Percentiles rank a stretch among this genome's conserved stretches.
phyloP scores from a whole-genome alignment of 2,797 vertebrate genomes.

The Apogon hyalosoma region DNA sequence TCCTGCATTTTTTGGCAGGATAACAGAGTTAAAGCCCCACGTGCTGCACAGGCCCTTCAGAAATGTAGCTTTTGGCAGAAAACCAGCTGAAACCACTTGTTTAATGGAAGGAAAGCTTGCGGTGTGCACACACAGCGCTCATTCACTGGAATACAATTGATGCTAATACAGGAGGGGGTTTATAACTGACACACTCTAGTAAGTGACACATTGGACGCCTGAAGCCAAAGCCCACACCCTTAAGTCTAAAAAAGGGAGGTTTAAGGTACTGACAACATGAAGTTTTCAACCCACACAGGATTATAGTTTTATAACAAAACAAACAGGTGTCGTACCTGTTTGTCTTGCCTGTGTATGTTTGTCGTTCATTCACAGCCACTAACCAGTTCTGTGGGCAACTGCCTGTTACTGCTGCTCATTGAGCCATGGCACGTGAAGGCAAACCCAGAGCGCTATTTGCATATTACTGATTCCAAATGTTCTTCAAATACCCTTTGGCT shows the following conservation, averaged over 20 bases:
- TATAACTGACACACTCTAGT: slow-evolving; percentile 34
- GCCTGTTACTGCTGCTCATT: slow-evolving; percentile 35
- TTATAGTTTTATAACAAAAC: slow-evolving; percentile 52
- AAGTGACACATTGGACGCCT: slow-evolving; percentile 19
- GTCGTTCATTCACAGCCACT: slow-evolving; percentile 57
- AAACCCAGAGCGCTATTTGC: slow-evolving; percentile 50
- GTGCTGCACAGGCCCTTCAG: slow-evolving; percentile 65
- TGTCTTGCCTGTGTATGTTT: slow-evolving; percentile 57
- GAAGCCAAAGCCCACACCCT: slow-evolving; percentile 32
- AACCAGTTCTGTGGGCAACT: slow-evolving; percentile 63
- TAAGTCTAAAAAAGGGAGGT: slow-evolving; percentile 23
- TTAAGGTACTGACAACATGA: slow-evolving; percentile 38
- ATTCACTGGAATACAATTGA: slow-evolving; percentile 21
- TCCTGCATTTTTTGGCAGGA: slow-evolving; percentile 76
- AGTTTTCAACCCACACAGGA: slow-evolving; percentile 28
- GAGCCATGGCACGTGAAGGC: slow-evolving; percentile 34
- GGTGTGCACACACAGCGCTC: slow-evolving; percentile 26
- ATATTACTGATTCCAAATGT: slow-evolving; percentile 52
- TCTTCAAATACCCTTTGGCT: slow-evolving; percentile 54
- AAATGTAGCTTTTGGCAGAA: slow-evolving; percentile 81
- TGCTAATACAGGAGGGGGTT: slow-evolving; percentile 16
- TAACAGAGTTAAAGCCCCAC: slow-evolving; percentile 59
- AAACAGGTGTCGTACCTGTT: slow-evolving; percentile 53
- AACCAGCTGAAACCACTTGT: slow-evolving; percentile 75
- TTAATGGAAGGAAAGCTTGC: slow-evolving; percentile 50